Evolutionary conservation across 2,888 invertebrate genomes (phyloP).

Genomic region (Petrophora chlorosata): DNA sequence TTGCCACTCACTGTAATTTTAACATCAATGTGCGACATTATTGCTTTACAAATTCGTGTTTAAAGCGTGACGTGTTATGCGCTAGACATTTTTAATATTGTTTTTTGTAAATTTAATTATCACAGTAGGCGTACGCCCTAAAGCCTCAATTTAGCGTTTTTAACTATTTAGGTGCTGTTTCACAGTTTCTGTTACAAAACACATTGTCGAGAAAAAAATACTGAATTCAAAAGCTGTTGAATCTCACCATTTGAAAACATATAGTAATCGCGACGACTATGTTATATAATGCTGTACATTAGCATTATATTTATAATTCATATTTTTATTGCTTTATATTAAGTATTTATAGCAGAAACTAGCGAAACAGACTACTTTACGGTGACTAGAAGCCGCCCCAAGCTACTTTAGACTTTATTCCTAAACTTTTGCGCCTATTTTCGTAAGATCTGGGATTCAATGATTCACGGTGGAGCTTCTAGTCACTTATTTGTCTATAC

Average conservation of each 20-base stretch:
- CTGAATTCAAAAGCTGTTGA: no score
- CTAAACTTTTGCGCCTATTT: no score
- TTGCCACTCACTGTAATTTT: neutral
- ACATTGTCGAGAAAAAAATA: no score
- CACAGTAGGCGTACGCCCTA: constrained; percentile 36
- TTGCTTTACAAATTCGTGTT: constrained; percentile 19
- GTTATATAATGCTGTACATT: no score
- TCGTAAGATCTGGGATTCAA: no score
- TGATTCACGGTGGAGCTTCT: neutral
- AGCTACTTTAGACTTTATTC: no score
- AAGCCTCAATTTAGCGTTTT: constrained; percentile 29
- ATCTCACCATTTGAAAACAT: no score
- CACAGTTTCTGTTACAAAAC: neutral
- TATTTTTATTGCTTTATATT: no score
- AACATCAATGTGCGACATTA: constrained; percentile 28
- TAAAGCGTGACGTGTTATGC: constrained; percentile 20
- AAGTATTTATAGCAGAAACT: constrained; percentile 1
- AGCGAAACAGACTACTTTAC: neutral
- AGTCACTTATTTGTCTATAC: neutral
- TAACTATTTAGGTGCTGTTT: neutral
- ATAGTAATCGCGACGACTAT: no score
- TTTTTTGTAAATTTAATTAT: constrained; percentile 28
- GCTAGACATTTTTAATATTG: constrained; percentile 13
- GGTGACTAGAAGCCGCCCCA: neutral
- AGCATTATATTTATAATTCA: no score